Percentiles rank a stretch among this genome's conserved stretches.
Evolutionary conservation across 2,888 invertebrate genomes (phyloP).

Genomic region (Agelastica alni): DNA sequence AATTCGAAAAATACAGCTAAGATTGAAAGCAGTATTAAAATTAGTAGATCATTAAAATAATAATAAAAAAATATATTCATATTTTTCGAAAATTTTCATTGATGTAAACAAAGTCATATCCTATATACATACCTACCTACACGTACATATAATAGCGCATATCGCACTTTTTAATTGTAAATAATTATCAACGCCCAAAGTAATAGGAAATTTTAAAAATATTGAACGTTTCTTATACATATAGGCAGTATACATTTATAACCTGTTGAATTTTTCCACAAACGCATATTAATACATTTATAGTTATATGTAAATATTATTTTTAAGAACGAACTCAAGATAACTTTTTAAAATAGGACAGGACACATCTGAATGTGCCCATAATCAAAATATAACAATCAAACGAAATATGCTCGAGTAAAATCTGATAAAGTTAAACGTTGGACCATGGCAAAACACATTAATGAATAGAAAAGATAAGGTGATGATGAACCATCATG

Average conservation of each 20-base stretch:
- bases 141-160: conserved; percentile 3
- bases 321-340: too few species aligned
- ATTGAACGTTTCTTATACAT: background rate
- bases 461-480: too few species aligned
- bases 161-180: conserved; percentile 14
- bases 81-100: conserved; percentile 21
- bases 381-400: too few species aligned
- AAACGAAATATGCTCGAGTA: too few species aligned
- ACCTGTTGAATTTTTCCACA: too few species aligned
- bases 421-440: too few species aligned
- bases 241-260: background rate
- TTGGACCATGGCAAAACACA: too few species aligned
- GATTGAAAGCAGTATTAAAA: conserved; percentile 16
- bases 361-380: too few species aligned
- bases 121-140: background rate
- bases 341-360: too few species aligned
- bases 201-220: conserved; percentile 1
- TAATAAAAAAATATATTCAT: conserved; percentile 15
- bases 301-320: too few species aligned
- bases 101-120: background rate
- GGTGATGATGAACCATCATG: too few species aligned
- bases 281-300: too few species aligned
- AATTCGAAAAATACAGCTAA: conserved; percentile 8
- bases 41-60: background rate
- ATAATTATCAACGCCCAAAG: background rate